Evolutionary conservation across 2,888 invertebrate species (phyloP).

Genomic region (Ectobius pallidus): DNA sequence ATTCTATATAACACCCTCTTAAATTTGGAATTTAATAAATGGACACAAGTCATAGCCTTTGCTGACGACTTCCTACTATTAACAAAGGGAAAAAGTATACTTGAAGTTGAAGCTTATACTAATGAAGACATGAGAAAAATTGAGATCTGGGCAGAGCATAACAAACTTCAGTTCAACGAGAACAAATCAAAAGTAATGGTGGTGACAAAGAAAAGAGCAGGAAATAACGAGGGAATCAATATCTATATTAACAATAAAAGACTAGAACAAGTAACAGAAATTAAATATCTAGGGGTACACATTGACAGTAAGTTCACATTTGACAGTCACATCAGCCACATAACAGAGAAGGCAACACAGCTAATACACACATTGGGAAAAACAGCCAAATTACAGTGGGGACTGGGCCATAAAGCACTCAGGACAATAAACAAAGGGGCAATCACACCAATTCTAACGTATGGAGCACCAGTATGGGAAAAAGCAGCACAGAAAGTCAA

Average conservation of each 20-base stretch:
- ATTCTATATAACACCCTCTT: neutral
- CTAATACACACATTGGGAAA: neutral
- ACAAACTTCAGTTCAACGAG: neutral
- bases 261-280: conserved; percentile 5
- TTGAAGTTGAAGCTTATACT: neutral
- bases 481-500: neutral
- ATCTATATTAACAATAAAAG: neutral
- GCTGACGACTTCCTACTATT: neutral
- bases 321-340: neutral
- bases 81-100: neutral
- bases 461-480: neutral
- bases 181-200: neutral
- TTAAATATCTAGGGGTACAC: neutral
- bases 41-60: neutral
- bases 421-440: neutral
- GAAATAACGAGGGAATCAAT: neutral
- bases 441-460: neutral
- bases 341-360: neutral
- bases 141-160: neutral
- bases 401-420: neutral
- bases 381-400: neutral
- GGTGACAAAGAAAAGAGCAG: neutral
- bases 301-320: neutral
- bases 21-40: neutral
- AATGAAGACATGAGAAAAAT: neutral